Percentiles rank a stretch among this genome's conserved stretches.
Conservation (phyloP, 92 coral and sea anemone genomes). For the Parazoanthus atlanticus region DNA sequence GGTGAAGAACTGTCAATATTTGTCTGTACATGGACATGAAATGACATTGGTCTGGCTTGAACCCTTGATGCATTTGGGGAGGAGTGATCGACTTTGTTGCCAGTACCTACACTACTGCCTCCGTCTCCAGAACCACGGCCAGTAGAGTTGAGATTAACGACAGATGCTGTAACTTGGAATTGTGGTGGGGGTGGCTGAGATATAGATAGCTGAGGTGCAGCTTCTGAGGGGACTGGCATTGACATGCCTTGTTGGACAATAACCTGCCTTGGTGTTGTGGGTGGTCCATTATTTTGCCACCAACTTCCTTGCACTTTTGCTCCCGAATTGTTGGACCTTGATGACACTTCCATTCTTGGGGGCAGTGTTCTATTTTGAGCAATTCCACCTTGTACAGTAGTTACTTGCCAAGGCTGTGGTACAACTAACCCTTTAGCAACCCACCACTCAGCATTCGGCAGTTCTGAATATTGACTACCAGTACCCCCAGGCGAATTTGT, state of each 20-base stretch:
- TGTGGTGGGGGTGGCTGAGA: slow-evolving; percentile 82
- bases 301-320: slow-evolving; percentile 75
- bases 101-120: slow-evolving; percentile 28
- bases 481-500: slow-evolving; percentile 46
- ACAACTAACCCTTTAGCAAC: slow-evolving; percentile 51
- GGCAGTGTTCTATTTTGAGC: neutral
- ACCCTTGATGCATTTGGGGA: slow-evolving; percentile 47
- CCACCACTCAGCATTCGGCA: slow-evolving; percentile 76
- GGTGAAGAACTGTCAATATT: slow-evolving; percentile 58
- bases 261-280: slow-evolving; percentile 49
- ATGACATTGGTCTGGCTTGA: slow-evolving; percentile 81
- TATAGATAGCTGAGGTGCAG: slow-evolving; percentile 28
- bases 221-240: slow-evolving; percentile 38
- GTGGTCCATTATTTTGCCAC: slow-evolving; percentile 58
- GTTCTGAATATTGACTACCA: slow-evolving; percentile 44
- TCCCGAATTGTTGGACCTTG: slow-evolving; percentile 27
- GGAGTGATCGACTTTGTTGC: slow-evolving; percentile 19
- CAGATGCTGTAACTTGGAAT: slow-evolving; percentile 92
- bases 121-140: slow-evolving; percentile 49
- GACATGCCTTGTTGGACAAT: slow-evolving; percentile 45
- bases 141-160: slow-evolving; percentile 62
- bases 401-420: slow-evolving; percentile 64
- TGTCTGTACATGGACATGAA: slow-evolving; percentile 81
- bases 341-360: neutral
- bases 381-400: slow-evolving; percentile 49